phyloP scores from a whole-genome alignment of 2,797 vertebrate species.

The Sebastes ruberrimus region DNA sequence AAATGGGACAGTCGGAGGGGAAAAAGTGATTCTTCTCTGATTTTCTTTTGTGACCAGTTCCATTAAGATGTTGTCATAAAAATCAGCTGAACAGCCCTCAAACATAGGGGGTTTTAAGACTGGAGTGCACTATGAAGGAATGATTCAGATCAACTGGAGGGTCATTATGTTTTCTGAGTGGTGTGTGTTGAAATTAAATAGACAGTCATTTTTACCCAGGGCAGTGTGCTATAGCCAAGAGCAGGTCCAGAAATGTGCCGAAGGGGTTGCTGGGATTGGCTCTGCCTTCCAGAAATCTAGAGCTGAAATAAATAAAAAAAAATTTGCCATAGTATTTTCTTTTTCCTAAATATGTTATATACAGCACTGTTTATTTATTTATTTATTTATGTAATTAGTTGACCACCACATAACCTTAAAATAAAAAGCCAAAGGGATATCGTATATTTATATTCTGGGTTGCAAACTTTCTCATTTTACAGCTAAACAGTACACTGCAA shows the following conservation, averaged over 20 bases:
- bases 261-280: neutral
- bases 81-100: constrained; percentile 22
- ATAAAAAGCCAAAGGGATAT: neutral
- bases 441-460: neutral
- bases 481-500: too few species aligned
- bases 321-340: neutral
- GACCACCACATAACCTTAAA: neutral
- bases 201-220: constrained; percentile 28
- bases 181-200: constrained; percentile 20
- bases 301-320: too few species aligned
- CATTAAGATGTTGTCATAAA: neutral
- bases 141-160: constrained; percentile 24
- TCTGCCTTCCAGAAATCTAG: neutral
- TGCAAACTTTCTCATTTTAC: too few species aligned
- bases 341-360: neutral
- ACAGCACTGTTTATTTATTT: too few species aligned
- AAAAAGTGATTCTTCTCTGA: neutral
- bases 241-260: constrained; percentile 14
- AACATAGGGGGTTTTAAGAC: neutral
- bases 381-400: neutral
- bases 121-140: constrained; percentile 17
- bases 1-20: neutral
- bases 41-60: constrained; percentile 21
- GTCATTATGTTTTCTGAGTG: constrained; percentile 47
- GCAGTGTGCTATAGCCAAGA: constrained; percentile 20